These are phyloP conservation scores for Holacanthus passer DNA, from an alignment of 2,113 vertebrate genomes.

Conservation along the genomic window DNA sequence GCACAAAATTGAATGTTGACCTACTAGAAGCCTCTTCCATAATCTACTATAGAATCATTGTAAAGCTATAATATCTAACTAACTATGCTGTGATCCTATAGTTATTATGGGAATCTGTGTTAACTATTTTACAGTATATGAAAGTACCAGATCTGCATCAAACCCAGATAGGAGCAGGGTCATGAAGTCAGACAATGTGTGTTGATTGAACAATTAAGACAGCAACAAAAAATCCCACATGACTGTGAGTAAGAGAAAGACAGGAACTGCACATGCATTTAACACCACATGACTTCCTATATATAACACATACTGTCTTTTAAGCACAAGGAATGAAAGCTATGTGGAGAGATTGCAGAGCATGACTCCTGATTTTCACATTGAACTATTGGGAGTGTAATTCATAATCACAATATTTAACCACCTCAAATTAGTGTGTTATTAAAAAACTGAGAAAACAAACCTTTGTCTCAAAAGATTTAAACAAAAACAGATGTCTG, in stretches of 20 bases:
- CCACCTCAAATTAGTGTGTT: not conserved
- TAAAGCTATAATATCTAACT: not conserved
- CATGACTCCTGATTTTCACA: not conserved
- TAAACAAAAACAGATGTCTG: not conserved
- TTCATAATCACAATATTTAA: not conserved
- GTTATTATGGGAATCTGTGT: constrained; percentile 1
- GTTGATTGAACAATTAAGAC: not conserved
- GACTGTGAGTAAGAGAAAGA: not conserved
- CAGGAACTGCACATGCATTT: not conserved
- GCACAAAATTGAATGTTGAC: not conserved
- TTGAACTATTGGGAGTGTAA: not conserved
- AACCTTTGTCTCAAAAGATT: not conserved
- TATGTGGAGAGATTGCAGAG: not conserved
- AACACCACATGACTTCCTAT: constrained; percentile 18
- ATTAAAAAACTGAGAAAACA: not conserved
- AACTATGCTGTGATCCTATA: not conserved
- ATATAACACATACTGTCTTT: constrained; percentile 16
- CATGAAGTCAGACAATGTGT: not conserved
- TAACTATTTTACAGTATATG: not conserved
- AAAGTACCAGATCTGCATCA: not conserved
- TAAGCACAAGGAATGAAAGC: not conserved
- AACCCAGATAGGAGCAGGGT: not conserved
- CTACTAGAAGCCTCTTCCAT: not conserved
- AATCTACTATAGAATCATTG: not conserved
- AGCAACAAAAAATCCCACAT: not conserved